Conservation (phyloP, 2,113 vertebrate genomes). For the Rafetus swinhoei region DNA sequence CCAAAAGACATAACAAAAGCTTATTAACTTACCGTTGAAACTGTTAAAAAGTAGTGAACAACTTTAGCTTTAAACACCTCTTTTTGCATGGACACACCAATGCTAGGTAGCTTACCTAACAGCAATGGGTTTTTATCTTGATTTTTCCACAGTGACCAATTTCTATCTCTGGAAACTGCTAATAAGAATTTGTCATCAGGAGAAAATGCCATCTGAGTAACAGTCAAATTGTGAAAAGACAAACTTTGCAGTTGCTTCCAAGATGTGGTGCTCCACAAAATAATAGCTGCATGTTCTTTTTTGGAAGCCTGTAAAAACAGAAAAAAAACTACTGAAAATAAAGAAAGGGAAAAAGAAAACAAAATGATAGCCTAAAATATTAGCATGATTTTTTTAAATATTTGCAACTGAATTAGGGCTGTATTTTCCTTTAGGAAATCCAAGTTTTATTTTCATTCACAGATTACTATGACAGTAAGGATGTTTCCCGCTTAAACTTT, state of each 20-base stretch:
- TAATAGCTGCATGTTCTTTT: constrained; percentile 91
- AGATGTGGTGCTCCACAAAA: constrained; percentile 90
- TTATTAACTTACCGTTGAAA: not conserved
- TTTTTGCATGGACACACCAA: not conserved
- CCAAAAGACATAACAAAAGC: not conserved
- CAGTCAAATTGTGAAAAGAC: constrained; percentile 91
- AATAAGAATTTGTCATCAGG: constrained; percentile 88
- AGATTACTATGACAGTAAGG: not conserved
- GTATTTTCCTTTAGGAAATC: not conserved
- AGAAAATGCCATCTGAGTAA: constrained; percentile 97
- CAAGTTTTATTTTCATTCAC: not conserved
- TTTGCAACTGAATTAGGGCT: not conserved
- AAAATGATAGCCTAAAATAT: not conserved
- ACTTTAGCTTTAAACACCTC: not conserved
- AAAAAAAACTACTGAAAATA: not conserved
- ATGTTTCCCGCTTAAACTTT: not conserved
- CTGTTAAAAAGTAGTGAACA: not conserved
- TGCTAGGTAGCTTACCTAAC: constrained; percentile 58
- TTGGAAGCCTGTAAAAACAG: constrained; percentile 86
- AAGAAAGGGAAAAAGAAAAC: not conserved
- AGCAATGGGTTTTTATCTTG: constrained; percentile 64
- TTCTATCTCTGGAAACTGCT: constrained; percentile 95
- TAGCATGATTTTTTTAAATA: not conserved
- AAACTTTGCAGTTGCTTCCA: constrained; percentile 93
- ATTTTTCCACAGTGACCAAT: constrained; percentile 94